Conservation (phyloP, 2,113 vertebrate genomes). For the Podarcis raffonei region DNA sequence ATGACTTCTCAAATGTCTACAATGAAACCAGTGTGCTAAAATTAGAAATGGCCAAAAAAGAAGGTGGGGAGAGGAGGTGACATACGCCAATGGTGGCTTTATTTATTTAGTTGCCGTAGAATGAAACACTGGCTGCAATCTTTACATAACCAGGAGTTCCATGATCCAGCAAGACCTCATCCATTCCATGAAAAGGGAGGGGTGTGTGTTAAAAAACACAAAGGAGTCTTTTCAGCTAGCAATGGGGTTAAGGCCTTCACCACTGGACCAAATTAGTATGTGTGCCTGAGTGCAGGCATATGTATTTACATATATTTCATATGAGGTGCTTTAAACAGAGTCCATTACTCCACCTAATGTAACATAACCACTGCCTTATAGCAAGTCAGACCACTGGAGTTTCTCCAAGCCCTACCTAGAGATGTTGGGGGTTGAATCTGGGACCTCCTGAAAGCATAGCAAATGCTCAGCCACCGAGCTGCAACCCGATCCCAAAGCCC, state of each 20-base stretch:
- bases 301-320: not conserved
- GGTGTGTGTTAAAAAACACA: not conserved
- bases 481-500: too few species aligned
- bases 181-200: not conserved
- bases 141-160: not conserved
- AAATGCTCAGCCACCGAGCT: too few species aligned
- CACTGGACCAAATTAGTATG: not conserved
- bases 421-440: too few species aligned
- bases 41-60: not conserved
- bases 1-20: not conserved
- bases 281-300: not conserved
- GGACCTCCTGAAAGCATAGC: too few species aligned
- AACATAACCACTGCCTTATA: too few species aligned
- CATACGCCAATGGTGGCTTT: not conserved
- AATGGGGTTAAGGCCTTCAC: not conserved
- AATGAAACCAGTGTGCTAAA: conserved; percentile 8
- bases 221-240: not conserved
- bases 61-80: not conserved
- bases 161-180: not conserved
- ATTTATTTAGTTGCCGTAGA: not conserved
- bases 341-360: not conserved
- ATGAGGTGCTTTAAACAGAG: not conserved
- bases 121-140: not conserved
- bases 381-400: too few species aligned
- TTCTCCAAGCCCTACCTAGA: too few species aligned